Base-by-base conservation (phyloP, 2,113 vertebrate genomes). In the Rutilus rutilus region DNA sequence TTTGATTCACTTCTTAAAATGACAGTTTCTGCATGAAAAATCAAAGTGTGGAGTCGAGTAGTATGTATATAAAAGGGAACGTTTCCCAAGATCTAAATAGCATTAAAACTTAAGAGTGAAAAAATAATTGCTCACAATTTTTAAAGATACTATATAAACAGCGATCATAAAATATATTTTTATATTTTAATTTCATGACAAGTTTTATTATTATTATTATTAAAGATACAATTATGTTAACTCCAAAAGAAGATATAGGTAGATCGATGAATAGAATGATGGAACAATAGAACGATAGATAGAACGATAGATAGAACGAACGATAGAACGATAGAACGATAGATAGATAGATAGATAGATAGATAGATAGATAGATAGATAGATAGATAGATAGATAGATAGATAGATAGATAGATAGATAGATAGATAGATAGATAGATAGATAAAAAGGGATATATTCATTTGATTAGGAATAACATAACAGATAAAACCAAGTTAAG, bases 391-490 rank as follows among this genome's bases (percentile, higher is more conserved):
- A 39, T 6, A 1, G 47, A 50, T 50, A 5, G 47, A 30, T 30
- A 30, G 30, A 54, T 30, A 30, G 30, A 30, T 30, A 30, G 30
- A 54, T 19, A 19, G 59, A 62, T 62, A 62, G 59, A 62, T 62
- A 62, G 59, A 62, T 25, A 62, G 59, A 62, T 62, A 62, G 59
- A 62, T 25, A 62, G 62, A 64, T 62, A 25, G 60, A 64, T 60
- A n/a, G 21, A 59, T 47, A 3, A 2, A 47, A 11, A 45, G 0
- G 2, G 2, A 59, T 62, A 0, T 62, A 62, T 27, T 62, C 0
- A 14, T 30, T 64, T 64, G 25, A 15, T 15, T 33, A 65, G 12
- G 62, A 30, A 65, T 17, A 33, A 6, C 6, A 67, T 15, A 67
- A 19, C 27, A 19, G 36, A 71, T 36, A 42, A 73, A 21, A 12